phyloP scores from a whole-genome alignment of 2,113 vertebrate genomes.

The Apteryx mantelli region DNA sequence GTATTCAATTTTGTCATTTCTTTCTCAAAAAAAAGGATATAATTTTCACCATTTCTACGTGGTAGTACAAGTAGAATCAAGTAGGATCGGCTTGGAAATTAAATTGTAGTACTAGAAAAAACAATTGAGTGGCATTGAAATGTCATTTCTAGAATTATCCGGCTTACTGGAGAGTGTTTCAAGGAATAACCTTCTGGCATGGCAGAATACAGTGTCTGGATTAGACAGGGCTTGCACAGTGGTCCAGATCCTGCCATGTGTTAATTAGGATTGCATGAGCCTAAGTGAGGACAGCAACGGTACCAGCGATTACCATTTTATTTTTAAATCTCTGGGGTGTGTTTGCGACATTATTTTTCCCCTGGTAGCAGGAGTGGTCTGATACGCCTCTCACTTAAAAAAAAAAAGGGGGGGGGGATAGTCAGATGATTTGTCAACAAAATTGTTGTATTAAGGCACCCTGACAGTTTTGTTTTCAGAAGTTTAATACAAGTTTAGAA shows the following conservation, averaged over 20 bases:
- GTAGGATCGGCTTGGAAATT: constrained; percentile 23
- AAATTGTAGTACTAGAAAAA: neutral
- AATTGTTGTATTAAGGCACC: neutral
- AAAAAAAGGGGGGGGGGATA: neutral
- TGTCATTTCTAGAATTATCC: constrained; percentile 63
- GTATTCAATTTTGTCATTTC: accelerated
- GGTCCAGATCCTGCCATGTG: neutral
- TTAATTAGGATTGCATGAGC: constrained; percentile 46
- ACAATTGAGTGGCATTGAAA: constrained; percentile 55
- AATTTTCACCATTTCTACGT: neutral
- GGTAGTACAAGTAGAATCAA: neutral
- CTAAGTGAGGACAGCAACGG: neutral
- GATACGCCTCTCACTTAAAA: neutral
- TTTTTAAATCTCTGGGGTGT: neutral
- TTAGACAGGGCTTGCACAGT: neutral
- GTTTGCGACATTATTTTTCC: neutral
- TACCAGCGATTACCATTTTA: neutral
- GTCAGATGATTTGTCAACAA: neutral
- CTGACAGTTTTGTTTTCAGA: neutral
- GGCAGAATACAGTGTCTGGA: constrained; percentile 25
- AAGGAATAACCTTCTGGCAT: constrained; percentile 50
- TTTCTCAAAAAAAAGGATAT: neutral
- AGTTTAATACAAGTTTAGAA: neutral
- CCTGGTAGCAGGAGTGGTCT: neutral
- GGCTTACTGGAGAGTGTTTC: constrained; percentile 50